phyloP scores from a whole-genome alignment of 2,113 vertebrate genomes.

The Phalacrocorax brasilianus region DNA sequence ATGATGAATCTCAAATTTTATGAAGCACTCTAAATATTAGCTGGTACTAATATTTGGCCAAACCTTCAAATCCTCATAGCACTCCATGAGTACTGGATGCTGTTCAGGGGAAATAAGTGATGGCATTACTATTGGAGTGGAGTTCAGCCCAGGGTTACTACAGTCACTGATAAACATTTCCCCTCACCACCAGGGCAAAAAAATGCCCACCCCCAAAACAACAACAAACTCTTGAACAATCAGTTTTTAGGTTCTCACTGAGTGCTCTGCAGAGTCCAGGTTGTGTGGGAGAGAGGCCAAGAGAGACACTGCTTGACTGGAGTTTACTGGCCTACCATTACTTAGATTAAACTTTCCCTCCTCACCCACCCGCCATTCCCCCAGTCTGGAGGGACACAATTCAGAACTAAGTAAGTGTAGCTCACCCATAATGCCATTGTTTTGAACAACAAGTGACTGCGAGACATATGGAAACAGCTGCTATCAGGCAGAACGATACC shows the following conservation, averaged over 20 bases:
- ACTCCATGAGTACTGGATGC: background rate
- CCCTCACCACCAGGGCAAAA: background rate
- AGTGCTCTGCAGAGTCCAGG: background rate
- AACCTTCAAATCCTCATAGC: background rate
- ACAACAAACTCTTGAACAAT: background rate
- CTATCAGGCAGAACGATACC: background rate
- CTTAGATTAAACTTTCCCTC: background rate
- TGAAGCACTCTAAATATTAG: background rate
- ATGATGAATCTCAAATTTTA: background rate
- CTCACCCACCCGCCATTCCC: no score
- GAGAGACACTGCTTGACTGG: background rate
- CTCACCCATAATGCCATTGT: background rate
- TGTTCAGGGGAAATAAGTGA: background rate
- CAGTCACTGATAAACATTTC: background rate
- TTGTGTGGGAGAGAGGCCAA: background rate
- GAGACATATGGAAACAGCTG: background rate
- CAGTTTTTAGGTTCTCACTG: background rate
- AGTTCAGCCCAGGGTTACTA: background rate
- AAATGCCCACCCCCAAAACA: background rate
- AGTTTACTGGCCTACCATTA: background rate
- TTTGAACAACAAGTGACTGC: background rate
- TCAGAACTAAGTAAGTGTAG: background rate
- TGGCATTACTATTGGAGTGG: background rate
- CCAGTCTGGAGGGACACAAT: background rate
- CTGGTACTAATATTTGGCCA: background rate